Conservation (phyloP, 2,888 invertebrate species). For the Cremastinae sp. region DNA sequence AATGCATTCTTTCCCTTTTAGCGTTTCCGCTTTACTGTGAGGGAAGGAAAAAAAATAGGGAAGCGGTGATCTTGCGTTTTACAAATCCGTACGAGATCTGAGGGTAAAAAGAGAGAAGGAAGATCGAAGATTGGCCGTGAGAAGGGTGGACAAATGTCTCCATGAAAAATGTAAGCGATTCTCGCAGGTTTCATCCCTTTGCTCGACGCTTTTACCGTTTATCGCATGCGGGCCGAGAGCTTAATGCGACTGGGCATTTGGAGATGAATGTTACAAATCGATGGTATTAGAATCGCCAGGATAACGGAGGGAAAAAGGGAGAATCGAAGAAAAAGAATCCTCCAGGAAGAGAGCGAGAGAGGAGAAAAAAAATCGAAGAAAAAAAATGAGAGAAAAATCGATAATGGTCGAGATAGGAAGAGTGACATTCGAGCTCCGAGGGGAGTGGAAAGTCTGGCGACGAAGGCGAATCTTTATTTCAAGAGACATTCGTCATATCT, state of each 20-base stretch:
- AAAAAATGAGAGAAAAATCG: slow-evolving; percentile 43
- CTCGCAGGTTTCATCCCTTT: slow-evolving; percentile 62
- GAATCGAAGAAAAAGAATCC: not conserved
- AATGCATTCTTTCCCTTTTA: no score
- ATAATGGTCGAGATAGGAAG: slow-evolving; percentile 51
- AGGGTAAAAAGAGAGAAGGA: slow-evolving; percentile 25
- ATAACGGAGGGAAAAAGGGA: slow-evolving; percentile 31
- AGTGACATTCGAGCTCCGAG: slow-evolving; percentile 62
- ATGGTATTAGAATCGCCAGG: slow-evolving; percentile 63
- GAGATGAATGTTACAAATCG: slow-evolving; percentile 72
- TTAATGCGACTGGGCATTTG: slow-evolving; percentile 57
- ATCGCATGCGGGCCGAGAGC: slow-evolving; percentile 32
- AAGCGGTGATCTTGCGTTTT: slow-evolving; percentile 2
- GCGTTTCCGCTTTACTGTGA: not conserved
- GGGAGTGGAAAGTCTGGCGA: slow-evolving; percentile 49
- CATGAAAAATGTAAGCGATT: slow-evolving; percentile 69
- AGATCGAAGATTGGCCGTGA: slow-evolving; percentile 12
- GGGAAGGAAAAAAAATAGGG: slow-evolving; percentile 3
- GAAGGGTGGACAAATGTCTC: slow-evolving; percentile 67
- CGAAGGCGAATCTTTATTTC: slow-evolving; percentile 61
- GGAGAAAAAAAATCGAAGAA: slow-evolving; percentile 7
- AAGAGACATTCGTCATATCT: slow-evolving; percentile 65
- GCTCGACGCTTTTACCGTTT: slow-evolving; percentile 13
- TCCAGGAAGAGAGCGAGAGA: slow-evolving; percentile 37
- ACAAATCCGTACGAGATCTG: slow-evolving; percentile 53